Conservation (phyloP, 2,797 vertebrate species). For the Liasis olivaceus region DNA sequence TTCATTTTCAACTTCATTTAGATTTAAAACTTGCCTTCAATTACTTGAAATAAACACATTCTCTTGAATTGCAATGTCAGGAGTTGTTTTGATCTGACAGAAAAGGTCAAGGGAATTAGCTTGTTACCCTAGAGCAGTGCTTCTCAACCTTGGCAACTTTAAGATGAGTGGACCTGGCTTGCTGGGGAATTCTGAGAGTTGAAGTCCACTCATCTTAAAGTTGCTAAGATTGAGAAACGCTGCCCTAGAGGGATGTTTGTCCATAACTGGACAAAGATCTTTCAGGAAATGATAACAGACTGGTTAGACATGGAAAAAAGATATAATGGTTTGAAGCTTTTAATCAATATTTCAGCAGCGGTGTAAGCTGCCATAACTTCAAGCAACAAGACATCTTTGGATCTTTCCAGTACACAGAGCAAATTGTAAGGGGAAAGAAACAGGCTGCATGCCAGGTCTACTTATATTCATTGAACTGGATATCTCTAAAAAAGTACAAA, state of each 20-base stretch:
- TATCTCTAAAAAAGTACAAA: neutral
- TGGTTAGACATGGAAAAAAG: slow-evolving; percentile 39
- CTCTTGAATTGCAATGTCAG: slow-evolving; percentile 66
- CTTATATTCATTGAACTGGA: neutral
- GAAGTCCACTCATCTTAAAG: too few relatives aligned
- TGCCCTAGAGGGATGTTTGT: slow-evolving; percentile 49
- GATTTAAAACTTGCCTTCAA: slow-evolving; percentile 61
- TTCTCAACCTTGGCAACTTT: too few relatives aligned
- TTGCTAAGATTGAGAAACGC: too few relatives aligned
- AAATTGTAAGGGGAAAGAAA: neutral
- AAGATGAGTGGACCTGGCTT: too few relatives aligned
- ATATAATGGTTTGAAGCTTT: slow-evolving; percentile 37
- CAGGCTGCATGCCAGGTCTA: neutral
- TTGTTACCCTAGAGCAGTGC: slow-evolving; percentile 44
- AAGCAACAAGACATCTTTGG: neutral
- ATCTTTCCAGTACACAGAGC: neutral
- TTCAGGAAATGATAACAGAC: slow-evolving; percentile 24
- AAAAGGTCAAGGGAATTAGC: slow-evolving; percentile 68
- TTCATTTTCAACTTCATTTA: slow-evolving; percentile 71
- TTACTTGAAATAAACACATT: slow-evolving; percentile 63
- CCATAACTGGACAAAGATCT: slow-evolving; percentile 46
- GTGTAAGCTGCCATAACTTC: neutral
- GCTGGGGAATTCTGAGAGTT: too few relatives aligned
- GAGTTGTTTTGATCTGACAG: slow-evolving; percentile 54
- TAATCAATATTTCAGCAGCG: slow-evolving; percentile 14